Evolutionary conservation across 2,113 vertebrate genomes (phyloP), one percentile per base, ranked within the genome.

Genomic region (Crotalus helleri): DNA sequence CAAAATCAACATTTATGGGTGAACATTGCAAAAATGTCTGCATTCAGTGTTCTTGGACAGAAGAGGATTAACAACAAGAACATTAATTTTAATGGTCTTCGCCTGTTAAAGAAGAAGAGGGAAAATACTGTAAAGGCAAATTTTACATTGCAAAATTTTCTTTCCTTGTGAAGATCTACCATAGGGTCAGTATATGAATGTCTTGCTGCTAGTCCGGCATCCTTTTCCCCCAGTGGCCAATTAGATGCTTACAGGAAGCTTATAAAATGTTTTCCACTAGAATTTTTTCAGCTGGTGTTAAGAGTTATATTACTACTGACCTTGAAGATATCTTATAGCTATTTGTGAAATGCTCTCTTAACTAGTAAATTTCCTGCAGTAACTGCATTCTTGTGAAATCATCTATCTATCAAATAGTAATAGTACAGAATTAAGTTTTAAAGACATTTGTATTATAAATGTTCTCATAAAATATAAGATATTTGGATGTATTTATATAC

Each of bases 161-260:
- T 92, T 91, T 81, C 89, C 91, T 96, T 93, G 15, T 90, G 89
- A 93, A 95, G 92, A 92, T 93, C 95, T 53, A 54, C 93, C 95
- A 96, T 93, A 91, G 15, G 33, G 17, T 90, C 19, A 59, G 23
- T 17, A 39, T 23, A 58, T 51, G 29, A 53, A 49, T 53, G 86
- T n/a, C 51, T 13, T 87, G 51, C 19, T 21, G 2, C 87, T 39
- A 57, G 19, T 58, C 5, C 5, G 58, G 88, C 17, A 57, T 44
- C 15, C 17, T 39, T 55, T 44, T 24, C 54, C 19, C 10, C 10
- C 23, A 39, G 33, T 24, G n/a, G 54, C 17, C 33, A 87, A 87
- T 1, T 49, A 87, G 13, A 87, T 89, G 54, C 33, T 33, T 55
- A 24, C 8, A 57, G 85, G 26, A 87, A 87, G 46, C 23, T 29